Conservation (phyloP, 1,140 invertebrate genomes). For the Pseudomyrmex pallidus region DNA sequence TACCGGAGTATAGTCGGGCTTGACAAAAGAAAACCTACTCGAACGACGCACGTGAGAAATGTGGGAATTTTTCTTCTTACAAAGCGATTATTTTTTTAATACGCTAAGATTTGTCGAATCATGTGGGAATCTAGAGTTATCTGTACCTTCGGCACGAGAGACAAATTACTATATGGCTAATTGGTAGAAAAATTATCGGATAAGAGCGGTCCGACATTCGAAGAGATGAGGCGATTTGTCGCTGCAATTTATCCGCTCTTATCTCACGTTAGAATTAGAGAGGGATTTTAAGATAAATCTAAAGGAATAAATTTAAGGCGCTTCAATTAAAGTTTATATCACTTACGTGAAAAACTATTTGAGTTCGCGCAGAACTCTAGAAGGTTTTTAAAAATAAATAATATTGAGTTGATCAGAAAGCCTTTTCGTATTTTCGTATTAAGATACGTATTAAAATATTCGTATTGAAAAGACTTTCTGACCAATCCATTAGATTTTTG, state of each 20-base stretch:
- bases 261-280: not conserved
- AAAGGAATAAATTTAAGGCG: not conserved
- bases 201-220: not conserved
- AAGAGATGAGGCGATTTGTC: not conserved
- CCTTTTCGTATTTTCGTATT: too few relatives aligned
- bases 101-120: not conserved
- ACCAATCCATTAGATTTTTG: too few relatives aligned
- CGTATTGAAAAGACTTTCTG: too few relatives aligned
- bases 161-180: slow-evolving; percentile 36
- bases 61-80: slow-evolving; percentile 17
- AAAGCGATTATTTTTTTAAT: slow-evolving; percentile 33
- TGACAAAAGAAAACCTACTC: slow-evolving; percentile 26
- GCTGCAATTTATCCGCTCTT: not conserved
- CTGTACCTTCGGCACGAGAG: not conserved
- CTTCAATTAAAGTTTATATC: slow-evolving; percentile 10
- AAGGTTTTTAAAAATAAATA: too few relatives aligned
- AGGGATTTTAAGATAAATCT: not conserved
- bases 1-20: not conserved
- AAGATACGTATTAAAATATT: too few relatives aligned
- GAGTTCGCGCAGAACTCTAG: not conserved
- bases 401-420: too few relatives aligned
- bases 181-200: slow-evolving; percentile 40
- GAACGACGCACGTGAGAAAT: slow-evolving; percentile 33
- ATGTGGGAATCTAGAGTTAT: not conserved
- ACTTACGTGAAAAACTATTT: slow-evolving; percentile 9